phyloP scores from a whole-genome alignment of 2,888 invertebrate species.

The Ernsta delagoae region DNA sequence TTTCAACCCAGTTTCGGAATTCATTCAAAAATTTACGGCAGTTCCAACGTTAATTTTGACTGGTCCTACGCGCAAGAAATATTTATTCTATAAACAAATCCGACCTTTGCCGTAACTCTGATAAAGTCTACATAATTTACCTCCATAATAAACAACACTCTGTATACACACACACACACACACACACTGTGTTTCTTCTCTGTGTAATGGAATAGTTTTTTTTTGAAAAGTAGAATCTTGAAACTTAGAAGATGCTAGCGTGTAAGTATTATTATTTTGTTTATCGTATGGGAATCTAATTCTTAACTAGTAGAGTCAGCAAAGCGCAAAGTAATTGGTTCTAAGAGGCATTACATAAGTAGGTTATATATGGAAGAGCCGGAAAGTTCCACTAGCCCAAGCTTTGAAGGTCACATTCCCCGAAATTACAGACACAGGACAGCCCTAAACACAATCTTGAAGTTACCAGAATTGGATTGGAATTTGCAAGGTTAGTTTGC shows the following conservation, averaged over 20 bases:
- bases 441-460: slow-evolving; percentile 10
- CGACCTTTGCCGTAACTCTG: slow-evolving; percentile 15
- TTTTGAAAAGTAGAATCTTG: no score
- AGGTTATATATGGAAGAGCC: background rate
- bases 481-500: slow-evolving; percentile 24
- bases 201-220: background rate
- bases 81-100: slow-evolving; percentile 29
- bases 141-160: background rate
- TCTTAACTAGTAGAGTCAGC: no score
- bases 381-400: background rate
- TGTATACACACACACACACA: no score
- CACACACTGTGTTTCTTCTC: background rate
- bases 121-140: slow-evolving; percentile 1
- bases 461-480: slow-evolving; percentile 22
- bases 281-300: no score
- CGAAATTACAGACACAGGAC: background rate
- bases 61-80: slow-evolving; percentile 10
- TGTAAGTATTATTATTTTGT: no score
- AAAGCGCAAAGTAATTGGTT: no score
- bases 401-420: background rate
- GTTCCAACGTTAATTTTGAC: slow-evolving; percentile 24
- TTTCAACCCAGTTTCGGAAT: slow-evolving; percentile 18
- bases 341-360: no score
- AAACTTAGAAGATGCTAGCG: no score
- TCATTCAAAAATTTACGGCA: slow-evolving; percentile 28